Percentiles rank a stretch among this genome's conserved stretches.
Conservation (phyloP, 2,113 vertebrate species). For the Tauraco erythrolophus region DNA sequence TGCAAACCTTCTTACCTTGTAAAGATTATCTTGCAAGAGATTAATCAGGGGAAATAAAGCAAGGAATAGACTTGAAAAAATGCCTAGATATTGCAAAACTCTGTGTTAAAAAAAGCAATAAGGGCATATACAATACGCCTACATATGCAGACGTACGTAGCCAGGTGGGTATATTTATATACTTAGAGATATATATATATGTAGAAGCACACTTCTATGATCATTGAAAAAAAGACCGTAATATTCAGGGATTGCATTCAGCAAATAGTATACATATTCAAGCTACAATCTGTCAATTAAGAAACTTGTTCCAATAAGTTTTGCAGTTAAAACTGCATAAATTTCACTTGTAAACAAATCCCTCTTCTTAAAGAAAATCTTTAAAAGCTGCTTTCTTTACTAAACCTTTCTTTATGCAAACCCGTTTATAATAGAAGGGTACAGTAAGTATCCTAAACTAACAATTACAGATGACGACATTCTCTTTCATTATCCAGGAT, state of each 20-base stretch:
- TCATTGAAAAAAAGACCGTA: background rate
- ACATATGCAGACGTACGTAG: background rate
- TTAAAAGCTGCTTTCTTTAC: slow-evolving; percentile 29
- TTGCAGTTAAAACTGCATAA: background rate
- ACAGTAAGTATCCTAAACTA: slow-evolving; percentile 35
- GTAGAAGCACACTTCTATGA: background rate
- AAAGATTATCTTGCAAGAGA: background rate
- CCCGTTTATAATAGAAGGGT: slow-evolving; percentile 34
- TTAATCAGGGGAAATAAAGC: slow-evolving; percentile 23
- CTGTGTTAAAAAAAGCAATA: background rate
- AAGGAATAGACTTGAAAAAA: background rate
- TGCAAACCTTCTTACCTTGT: background rate
- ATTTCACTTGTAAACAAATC: slow-evolving; percentile 11
- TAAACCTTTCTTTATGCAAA: slow-evolving; percentile 1
- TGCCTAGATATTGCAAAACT: background rate
- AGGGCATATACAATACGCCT: background rate
- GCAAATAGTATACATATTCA: background rate
- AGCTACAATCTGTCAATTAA: slow-evolving; percentile 15
- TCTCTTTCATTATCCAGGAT: slow-evolving; percentile 44
- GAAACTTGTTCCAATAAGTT: background rate
- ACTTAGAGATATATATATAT: background rate
- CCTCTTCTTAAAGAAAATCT: background rate
- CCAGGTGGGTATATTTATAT: background rate
- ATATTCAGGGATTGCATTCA: background rate
- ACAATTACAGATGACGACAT: slow-evolving; percentile 55